Percentiles rank a stretch among this genome's conserved stretches.
Evolutionary conservation across 1,140 invertebrate genomes (phyloP).

Genomic region (Brachionus plicatilis): DNA sequence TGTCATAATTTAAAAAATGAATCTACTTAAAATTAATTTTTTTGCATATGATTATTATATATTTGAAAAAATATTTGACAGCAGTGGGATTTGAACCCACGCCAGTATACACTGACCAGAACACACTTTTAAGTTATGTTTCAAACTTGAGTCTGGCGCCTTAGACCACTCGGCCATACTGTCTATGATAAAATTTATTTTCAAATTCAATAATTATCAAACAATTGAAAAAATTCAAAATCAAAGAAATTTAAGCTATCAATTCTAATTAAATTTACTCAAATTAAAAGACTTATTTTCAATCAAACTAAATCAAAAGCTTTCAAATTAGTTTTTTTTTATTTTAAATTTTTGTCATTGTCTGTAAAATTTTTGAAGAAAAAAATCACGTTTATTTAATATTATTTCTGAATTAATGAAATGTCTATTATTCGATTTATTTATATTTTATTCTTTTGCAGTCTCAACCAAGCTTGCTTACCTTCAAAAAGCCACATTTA

Average conservation of each 20-base stretch:
- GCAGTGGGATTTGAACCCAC: slow-evolving; percentile 24
- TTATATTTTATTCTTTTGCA: no score
- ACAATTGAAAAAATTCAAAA: no score
- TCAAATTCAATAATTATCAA: no score
- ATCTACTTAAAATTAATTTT: not conserved
- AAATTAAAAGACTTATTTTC: not conserved
- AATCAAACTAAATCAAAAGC: not conserved
- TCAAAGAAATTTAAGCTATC: no score
- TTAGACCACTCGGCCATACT: slow-evolving; percentile 21
- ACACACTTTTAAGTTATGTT: not conserved
- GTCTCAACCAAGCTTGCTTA: no score
- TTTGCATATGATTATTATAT: no score
- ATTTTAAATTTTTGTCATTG: not conserved
- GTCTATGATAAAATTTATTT: not conserved
- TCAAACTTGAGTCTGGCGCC: slow-evolving; percentile 20
- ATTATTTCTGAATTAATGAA: no score
- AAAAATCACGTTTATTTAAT: no score
- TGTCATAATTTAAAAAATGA: not conserved
- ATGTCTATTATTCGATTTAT: no score
- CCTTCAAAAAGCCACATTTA: no score
- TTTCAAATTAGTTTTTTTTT: not conserved
- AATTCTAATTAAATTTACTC: no score
- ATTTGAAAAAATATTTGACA: slow-evolving; percentile 9
- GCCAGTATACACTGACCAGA: slow-evolving; percentile 27
- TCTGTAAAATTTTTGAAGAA: not conserved